phyloP scores from a whole-genome alignment of 2,888 invertebrate genomes.

The Lumbricus terrestris region DNA sequence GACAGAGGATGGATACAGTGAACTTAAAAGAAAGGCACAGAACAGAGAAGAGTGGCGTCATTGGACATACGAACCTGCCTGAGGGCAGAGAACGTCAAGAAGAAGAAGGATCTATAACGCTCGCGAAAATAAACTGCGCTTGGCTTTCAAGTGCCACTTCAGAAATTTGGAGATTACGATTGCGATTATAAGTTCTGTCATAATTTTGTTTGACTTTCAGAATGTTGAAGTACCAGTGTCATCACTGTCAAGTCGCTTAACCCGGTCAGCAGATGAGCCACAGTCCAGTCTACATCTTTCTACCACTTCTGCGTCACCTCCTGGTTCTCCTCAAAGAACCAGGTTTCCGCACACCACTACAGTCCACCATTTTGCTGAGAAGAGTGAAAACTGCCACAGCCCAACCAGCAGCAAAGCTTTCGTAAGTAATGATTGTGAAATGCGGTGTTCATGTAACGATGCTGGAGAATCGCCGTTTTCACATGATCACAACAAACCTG shows the following conservation, averaged over 20 bases:
- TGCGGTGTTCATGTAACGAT: neutral
- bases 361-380: neutral
- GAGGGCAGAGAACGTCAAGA: too few species aligned
- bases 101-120: too few species aligned
- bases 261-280: neutral
- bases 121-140: too few species aligned
- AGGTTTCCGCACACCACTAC: neutral
- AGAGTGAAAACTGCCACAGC: neutral
- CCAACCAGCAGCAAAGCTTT: neutral
- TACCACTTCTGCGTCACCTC: neutral
- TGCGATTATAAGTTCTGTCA: too few species aligned
- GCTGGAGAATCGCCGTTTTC: neutral
- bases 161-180: too few species aligned
- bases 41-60: too few species aligned
- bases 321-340: neutral
- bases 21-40: too few species aligned
- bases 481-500: neutral
- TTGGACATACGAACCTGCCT: too few species aligned
- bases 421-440: neutral
- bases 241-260: neutral
- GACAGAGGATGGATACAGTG: too few species aligned
- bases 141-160: too few species aligned
- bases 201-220: neutral
- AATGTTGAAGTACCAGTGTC: neutral
- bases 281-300: neutral